phyloP scores from a whole-genome alignment of 2,888 invertebrate genomes.

The Diplolepis rosae region DNA sequence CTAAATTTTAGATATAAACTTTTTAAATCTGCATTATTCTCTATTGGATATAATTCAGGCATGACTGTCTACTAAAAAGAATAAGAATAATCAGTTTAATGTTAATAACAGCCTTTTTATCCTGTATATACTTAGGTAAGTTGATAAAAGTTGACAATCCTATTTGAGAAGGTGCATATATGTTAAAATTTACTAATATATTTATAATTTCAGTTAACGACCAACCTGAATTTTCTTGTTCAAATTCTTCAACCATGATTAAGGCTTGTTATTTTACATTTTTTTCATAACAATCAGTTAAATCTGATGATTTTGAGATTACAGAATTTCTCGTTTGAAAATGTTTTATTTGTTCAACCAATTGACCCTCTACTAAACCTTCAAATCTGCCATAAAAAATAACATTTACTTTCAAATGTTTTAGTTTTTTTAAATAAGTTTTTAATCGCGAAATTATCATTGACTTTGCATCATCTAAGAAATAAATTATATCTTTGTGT shows the following conservation, averaged over 20 bases:
- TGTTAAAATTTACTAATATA: slow-evolving; percentile 34
- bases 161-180: slow-evolving; percentile 24
- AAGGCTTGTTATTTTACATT: slow-evolving; percentile 18
- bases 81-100: slow-evolving; percentile 32
- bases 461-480: slow-evolving; percentile 27
- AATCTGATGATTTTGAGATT: slow-evolving; percentile 23
- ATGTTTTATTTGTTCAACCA: too few relatives aligned
- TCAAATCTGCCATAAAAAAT: too few relatives aligned
- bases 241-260: slow-evolving; percentile 33
- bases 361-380: too few relatives aligned
- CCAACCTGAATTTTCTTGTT: slow-evolving; percentile 32
- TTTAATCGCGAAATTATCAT: slow-evolving; percentile 14
- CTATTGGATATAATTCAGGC: slow-evolving; percentile 26
- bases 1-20: slow-evolving; percentile 21
- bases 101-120: slow-evolving; percentile 34
- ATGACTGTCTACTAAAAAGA: slow-evolving; percentile 37
- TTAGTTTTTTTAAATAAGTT: slow-evolving; percentile 20
- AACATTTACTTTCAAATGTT: too few relatives aligned
- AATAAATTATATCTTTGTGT: slow-evolving; percentile 20
- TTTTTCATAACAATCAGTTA: slow-evolving; percentile 16
- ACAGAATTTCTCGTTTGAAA: slow-evolving; percentile 12
- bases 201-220: slow-evolving; percentile 30
- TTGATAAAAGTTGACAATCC: slow-evolving; percentile 29
- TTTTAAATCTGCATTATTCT: background rate
- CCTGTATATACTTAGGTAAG: slow-evolving; percentile 30